These are phyloP conservation scores for Diachrysia chrysitis DNA, from an alignment of 2,888 invertebrate genomes.

Conservation along the genomic window DNA sequence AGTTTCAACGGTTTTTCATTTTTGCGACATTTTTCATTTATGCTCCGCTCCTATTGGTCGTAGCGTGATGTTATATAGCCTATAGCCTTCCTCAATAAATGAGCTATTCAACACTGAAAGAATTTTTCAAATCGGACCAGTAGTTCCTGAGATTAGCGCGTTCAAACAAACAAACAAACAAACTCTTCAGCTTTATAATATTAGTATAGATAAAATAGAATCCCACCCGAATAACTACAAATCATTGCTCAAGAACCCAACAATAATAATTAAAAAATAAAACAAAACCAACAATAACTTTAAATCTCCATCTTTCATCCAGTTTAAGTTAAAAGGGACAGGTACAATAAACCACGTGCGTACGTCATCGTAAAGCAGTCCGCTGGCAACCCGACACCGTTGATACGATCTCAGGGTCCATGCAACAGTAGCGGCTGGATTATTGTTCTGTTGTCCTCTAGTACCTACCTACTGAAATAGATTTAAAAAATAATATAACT, in stretches of 20 bases:
- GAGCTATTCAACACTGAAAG: too few species aligned
- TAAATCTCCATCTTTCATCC: slow-evolving; percentile 47
- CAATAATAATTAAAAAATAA: slow-evolving; percentile 18
- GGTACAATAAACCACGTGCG: slow-evolving; percentile 48
- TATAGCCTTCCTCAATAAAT: too few species aligned
- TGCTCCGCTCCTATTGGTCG: too few species aligned
- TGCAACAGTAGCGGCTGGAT: slow-evolving; percentile 53
- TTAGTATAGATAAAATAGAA: background rate
- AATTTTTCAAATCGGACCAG: too few species aligned
- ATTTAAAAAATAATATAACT: background rate
- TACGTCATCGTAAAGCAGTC: slow-evolving; percentile 63
- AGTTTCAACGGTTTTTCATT: too few species aligned
- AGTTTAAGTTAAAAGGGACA: slow-evolving; percentile 45
- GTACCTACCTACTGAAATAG: slow-evolving; percentile 23
- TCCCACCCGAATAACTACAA: background rate
- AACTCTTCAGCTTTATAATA: too few species aligned
- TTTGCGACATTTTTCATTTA: too few species aligned
- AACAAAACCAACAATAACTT: background rate
- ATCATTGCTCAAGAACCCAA: slow-evolving; percentile 29
- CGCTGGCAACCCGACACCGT: slow-evolving; percentile 67
- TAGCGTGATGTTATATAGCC: too few species aligned
- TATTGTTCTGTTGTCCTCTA: slow-evolving; percentile 28
- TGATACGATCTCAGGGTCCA: slow-evolving; percentile 66
- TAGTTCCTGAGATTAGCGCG: too few species aligned
- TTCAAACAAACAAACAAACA: too few species aligned